Percentiles rank a stretch among this genome's conserved stretches.
These are phyloP conservation scores for Chrysomela aeneicollis DNA, from an alignment of 2,888 invertebrate genomes.

Conservation along the genomic window DNA sequence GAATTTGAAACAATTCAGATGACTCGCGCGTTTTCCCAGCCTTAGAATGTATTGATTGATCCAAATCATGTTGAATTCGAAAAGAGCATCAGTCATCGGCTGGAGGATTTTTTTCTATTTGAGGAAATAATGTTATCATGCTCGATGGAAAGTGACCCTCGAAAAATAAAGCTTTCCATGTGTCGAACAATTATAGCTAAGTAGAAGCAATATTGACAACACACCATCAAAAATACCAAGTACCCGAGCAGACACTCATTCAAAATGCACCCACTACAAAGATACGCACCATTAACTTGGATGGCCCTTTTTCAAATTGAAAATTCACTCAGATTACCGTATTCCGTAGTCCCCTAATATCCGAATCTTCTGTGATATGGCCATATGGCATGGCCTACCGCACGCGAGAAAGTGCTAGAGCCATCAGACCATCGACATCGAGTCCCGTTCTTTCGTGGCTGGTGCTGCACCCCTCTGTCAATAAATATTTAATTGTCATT, in stretches of 20 bases:
- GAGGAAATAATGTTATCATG: no score
- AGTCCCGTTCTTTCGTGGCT: conserved; percentile 24
- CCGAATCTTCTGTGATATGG: conserved; percentile 11
- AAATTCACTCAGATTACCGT: not conserved
- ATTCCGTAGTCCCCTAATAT: conserved; percentile 13
- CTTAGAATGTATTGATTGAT: no score
- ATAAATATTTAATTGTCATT: conserved; percentile 41
- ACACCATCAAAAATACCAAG: no score
- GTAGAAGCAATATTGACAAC: no score
- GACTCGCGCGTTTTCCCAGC: no score
- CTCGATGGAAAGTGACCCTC: no score
- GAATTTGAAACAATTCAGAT: no score
- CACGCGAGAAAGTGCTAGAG: conserved; percentile 24
- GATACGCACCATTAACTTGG: not conserved
- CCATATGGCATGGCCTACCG: conserved; percentile 14
- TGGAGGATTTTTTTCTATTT: no score
- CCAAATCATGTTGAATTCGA: no score
- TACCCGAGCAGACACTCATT: not conserved
- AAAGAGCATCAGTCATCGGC: no score
- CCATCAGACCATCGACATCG: not conserved
- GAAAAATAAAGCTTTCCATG: no score
- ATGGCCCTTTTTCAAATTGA: conserved; percentile 1
- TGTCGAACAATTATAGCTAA: no score
- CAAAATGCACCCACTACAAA: not conserved
- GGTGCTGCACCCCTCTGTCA: conserved; percentile 37